A percentile compares a stretch with the other conserved stretches of the same genome.
These are phyloP conservation scores for Petrocephalus zakoni DNA, from an alignment of 2,113 vertebrate species.

Conservation along the genomic window DNA sequence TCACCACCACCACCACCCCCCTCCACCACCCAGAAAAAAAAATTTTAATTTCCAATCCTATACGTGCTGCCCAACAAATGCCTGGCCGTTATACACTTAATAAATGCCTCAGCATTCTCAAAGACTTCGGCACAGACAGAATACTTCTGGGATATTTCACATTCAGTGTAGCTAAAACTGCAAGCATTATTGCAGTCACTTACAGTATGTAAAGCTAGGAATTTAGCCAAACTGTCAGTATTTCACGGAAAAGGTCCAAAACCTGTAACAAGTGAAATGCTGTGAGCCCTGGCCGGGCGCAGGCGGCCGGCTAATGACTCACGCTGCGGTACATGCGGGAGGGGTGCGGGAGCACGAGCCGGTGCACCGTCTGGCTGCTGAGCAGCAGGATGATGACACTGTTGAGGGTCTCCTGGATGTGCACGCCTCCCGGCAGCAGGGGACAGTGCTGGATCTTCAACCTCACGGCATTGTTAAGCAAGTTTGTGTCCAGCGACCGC, in stretches of 20 bases:
- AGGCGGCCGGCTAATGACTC: constrained; percentile 45
- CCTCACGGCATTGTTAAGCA: constrained; percentile 75
- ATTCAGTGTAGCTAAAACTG: background rate
- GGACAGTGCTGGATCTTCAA: constrained; percentile 72
- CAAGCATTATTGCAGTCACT: background rate
- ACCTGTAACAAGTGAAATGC: background rate
- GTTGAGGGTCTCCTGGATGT: constrained; percentile 75
- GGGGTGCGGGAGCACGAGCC: constrained; percentile 81
- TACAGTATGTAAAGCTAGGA: background rate
- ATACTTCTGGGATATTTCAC: background rate
- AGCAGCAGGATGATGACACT: constrained; percentile 73
- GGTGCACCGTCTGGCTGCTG: constrained; percentile 81
- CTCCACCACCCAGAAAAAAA: background rate
- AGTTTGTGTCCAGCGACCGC: constrained; percentile 78
- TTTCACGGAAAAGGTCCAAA: background rate
- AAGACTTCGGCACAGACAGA: background rate
- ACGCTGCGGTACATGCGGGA: constrained; percentile 81
- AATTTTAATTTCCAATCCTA: background rate
- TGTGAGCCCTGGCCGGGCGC: background rate
- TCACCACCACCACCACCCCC: background rate
- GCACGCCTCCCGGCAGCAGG: constrained; percentile 76
- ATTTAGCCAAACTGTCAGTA: background rate
- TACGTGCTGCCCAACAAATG: background rate
- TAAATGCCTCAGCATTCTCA: background rate
- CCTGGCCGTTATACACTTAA: background rate